Evolutionary conservation across 2,113 vertebrate species (phyloP), one percentile per base, ranked within the genome.

Genomic region (Pelusios castaneus): DNA sequence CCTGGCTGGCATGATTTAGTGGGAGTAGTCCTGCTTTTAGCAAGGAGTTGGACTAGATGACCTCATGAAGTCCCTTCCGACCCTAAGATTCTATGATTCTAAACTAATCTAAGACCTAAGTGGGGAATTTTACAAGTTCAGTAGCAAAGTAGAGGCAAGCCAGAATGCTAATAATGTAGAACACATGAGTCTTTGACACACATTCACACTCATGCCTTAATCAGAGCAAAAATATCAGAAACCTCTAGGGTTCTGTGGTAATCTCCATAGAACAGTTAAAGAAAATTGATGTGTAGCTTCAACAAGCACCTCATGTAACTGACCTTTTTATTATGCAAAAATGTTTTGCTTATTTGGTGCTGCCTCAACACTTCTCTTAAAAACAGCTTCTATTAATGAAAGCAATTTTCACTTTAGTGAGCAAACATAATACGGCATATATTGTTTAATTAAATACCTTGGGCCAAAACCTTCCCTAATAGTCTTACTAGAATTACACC

Each of bases 371-470:
- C 82, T 94, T 97, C 87, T 38, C 25, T 70, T 43, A 82, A 95
- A 91, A 89, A 73, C 91, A 94, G 89, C 89, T 54, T 21, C 73
- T 95, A 34, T 95, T 88, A 45, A 92, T 85, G 76, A 82, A 70
- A 81, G 58, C 52, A 60, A 31, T 88, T 91, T 82, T 85, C 84
- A 54, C 78, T 96, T 95, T 91, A 84, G 79, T 90, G 85, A 79
- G 83, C 63, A 60, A 93, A 58, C 43, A 38, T 87, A 94, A 85
- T 85, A 81, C 22, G 87, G 56, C 41, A 92, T 85, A 78, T 73
- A 77, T 80, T 84, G 63, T 91, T 95, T 93, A 92, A 81, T 89
- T 92, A 95, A 90, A 95, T 91, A 49, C 51, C 54, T 55, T 93
- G 80, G 21, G 88, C 78, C 43, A 47, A 75, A 94, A 60, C 89